Conservation (phyloP, 2,797 vertebrate genomes). For the Macroramphosus scolopax region DNA sequence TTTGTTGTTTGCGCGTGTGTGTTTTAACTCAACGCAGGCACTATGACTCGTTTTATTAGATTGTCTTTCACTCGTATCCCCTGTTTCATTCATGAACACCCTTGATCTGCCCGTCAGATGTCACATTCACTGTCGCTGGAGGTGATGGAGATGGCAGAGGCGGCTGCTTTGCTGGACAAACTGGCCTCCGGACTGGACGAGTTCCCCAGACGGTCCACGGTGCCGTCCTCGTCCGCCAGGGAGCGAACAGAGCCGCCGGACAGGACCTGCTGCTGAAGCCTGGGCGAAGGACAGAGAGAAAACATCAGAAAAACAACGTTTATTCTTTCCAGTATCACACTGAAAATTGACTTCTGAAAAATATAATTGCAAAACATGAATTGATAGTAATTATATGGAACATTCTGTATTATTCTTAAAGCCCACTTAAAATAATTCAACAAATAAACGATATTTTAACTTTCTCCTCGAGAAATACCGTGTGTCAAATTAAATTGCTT, state of each 20-base stretch:
- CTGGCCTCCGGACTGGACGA: conserved; percentile 93
- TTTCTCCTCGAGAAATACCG: no score
- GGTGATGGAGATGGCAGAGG: conserved; percentile 98
- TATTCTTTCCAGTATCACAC: not conserved
- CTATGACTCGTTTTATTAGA: conserved; percentile 77
- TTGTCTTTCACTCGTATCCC: conserved; percentile 72
- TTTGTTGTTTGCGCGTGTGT: no score
- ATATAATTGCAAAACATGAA: no score
- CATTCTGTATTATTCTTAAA: no score
- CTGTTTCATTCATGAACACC: conserved; percentile 43
- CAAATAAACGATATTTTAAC: no score
- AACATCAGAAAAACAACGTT: no score
- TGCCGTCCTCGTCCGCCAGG: conserved; percentile 87
- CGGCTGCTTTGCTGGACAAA: conserved; percentile 93
- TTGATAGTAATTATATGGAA: no score
- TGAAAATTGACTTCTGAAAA: no score
- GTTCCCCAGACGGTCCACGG: conserved; percentile 85
- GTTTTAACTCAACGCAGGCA: conserved; percentile 76
- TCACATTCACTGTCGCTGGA: conserved; percentile 99
- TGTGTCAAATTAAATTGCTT: no score
- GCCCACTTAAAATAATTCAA: no score
- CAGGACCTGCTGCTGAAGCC: conserved; percentile 96
- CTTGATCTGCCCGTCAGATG: conserved; percentile 80
- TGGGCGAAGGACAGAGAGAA: conserved; percentile 67
- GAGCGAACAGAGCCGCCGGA: conserved; percentile 88